A percentile compares a stretch with the other conserved stretches of the same genome.
Conservation (phyloP, 2,113 vertebrate species). For the Poecile atricapillus region DNA sequence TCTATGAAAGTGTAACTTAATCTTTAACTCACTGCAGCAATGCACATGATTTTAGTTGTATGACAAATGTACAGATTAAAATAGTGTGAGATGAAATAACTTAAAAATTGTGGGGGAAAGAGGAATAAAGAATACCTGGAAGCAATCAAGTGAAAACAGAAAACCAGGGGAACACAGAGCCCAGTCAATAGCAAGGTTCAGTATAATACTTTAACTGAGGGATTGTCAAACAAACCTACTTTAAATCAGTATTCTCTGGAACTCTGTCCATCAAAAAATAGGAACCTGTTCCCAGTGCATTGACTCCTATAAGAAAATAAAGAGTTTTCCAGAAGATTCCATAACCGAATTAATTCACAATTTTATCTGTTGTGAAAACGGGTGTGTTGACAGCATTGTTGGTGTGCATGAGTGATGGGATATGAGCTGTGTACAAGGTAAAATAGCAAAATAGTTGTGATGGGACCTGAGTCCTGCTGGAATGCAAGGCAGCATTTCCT, state of each 20-base stretch:
- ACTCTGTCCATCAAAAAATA: fast-evolving
- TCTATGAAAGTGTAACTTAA: neutral
- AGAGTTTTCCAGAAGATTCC: neutral
- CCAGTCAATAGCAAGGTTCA: neutral
- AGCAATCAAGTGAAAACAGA: neutral
- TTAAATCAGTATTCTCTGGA: neutral
- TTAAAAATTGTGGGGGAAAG: neutral
- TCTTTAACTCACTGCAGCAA: neutral
- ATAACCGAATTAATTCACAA: neutral
- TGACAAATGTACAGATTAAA: neutral
- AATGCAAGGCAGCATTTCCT: neutral
- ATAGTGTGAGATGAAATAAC: neutral
- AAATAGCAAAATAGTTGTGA: neutral
- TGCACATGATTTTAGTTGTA: neutral
- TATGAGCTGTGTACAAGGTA: neutral
- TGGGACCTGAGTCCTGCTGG: neutral
- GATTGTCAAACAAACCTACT: neutral
- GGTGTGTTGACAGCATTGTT: neutral
- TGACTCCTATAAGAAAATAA: neutral
- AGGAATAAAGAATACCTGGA: neutral
- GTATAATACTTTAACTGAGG: neutral
- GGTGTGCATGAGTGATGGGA: neutral
- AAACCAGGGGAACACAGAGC: neutral
- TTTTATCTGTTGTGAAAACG: neutral
- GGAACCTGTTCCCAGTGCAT: neutral